Conservation (phyloP, 2,113 vertebrate species). For the Emydocephalus ijimae region DNA sequence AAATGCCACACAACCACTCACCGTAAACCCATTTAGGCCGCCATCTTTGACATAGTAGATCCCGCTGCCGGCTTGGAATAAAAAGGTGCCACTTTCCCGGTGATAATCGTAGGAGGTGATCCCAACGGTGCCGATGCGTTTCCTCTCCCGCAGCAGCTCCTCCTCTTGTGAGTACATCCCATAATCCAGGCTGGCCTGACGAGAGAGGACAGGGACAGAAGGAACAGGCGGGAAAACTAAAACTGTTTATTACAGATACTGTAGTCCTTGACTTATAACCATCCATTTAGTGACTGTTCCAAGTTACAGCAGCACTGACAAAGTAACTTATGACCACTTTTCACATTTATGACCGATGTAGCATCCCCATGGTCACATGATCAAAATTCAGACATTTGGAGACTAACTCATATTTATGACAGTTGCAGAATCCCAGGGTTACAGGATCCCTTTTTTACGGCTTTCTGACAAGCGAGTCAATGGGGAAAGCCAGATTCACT, state of each 20-base stretch:
- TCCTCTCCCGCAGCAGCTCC: slow-evolving; percentile 77
- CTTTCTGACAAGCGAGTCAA: neutral
- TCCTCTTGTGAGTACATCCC: slow-evolving; percentile 83
- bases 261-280: neutral
- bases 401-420: neutral
- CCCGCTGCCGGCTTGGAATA: slow-evolving; percentile 74
- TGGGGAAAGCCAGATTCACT: neutral
- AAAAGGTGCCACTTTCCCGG: slow-evolving; percentile 74
- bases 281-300: neutral
- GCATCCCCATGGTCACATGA: neutral
- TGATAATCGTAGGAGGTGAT: slow-evolving; percentile 80
- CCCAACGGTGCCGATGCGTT: slow-evolving; percentile 77
- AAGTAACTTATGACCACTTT: neutral
- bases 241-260: neutral
- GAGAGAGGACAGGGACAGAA: neutral
- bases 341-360: neutral
- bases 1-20: slow-evolving; percentile 50
- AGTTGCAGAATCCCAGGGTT: neutral
- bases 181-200: slow-evolving; percentile 77
- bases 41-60: slow-evolving; percentile 79
- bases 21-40: slow-evolving; percentile 77
- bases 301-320: neutral
- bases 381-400: neutral
- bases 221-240: neutral
- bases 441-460: neutral